Evolutionary conservation across 2,888 invertebrate genomes (phyloP).

Genomic region (Diogma glabrata): DNA sequence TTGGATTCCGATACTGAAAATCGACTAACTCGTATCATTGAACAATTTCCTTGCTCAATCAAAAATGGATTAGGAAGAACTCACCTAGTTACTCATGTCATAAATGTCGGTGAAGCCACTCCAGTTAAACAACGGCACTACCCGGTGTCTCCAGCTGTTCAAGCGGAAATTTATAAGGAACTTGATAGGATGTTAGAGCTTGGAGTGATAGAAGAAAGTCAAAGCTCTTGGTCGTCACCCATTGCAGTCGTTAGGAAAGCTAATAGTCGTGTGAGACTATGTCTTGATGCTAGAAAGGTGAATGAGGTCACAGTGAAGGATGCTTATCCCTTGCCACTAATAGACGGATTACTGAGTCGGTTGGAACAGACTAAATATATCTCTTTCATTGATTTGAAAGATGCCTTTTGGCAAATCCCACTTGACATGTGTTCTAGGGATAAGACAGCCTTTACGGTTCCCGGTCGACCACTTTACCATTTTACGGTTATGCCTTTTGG

Average conservation of each 20-base stretch:
- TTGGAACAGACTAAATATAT: background rate
- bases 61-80: background rate
- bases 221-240: background rate
- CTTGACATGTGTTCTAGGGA: background rate
- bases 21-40: too few species aligned
- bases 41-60: background rate
- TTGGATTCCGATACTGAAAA: too few species aligned
- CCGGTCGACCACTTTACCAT: too few species aligned
- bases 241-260: too few species aligned
- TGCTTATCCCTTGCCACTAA: too few species aligned
- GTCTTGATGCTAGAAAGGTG: too few species aligned
- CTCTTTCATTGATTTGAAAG: background rate
- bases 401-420: too few species aligned
- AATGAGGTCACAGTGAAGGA: too few species aligned
- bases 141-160: background rate
- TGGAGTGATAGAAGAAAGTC: background rate
- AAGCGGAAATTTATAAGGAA: background rate
- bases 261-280: too few species aligned
- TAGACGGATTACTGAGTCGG: background rate
- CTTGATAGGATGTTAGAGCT: background rate
- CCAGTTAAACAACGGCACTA: background rate
- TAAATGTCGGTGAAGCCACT: background rate
- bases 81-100: background rate
- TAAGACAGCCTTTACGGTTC: background rate
- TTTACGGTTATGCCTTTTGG: too few species aligned